Evolutionary conservation across 2,797 vertebrate species (phyloP).

Genomic region (Scolopax bukidnonensis): DNA sequence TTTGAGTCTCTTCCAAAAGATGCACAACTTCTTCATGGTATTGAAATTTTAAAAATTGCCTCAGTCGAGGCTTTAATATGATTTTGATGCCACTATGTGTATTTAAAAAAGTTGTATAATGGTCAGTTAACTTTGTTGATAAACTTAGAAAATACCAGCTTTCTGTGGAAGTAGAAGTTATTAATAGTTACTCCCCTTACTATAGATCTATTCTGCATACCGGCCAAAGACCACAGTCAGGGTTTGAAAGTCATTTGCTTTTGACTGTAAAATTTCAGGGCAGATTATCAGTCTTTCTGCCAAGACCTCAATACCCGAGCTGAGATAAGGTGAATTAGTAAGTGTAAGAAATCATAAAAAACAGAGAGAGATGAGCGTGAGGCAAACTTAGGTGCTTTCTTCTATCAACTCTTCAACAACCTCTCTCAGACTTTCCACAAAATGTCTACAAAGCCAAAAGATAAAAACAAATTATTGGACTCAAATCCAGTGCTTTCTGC

Average conservation of each 20-base stretch:
- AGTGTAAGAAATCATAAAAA: not conserved
- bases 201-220: not conserved
- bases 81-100: accelerated
- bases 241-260: not conserved
- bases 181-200: not conserved
- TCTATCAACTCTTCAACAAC: not conserved
- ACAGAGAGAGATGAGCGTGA: not conserved
- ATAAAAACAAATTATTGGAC: not conserved
- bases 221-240: not conserved
- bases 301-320: not conserved
- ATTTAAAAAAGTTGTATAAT: not conserved
- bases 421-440: not conserved
- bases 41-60: not conserved
- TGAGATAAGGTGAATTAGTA: not conserved
- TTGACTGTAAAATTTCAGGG: not conserved
- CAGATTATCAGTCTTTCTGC: not conserved
- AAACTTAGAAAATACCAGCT: not conserved
- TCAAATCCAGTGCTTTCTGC: not conserved
- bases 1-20: not conserved
- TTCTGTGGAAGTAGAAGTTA: not conserved
- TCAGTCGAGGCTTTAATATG: not conserved
- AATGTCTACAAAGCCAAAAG: not conserved
- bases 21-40: not conserved
- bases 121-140: not conserved
- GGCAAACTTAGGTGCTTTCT: not conserved